Base-by-base conservation (phyloP, 2,888 invertebrate species). In the Prosapia bicincta region DNA sequence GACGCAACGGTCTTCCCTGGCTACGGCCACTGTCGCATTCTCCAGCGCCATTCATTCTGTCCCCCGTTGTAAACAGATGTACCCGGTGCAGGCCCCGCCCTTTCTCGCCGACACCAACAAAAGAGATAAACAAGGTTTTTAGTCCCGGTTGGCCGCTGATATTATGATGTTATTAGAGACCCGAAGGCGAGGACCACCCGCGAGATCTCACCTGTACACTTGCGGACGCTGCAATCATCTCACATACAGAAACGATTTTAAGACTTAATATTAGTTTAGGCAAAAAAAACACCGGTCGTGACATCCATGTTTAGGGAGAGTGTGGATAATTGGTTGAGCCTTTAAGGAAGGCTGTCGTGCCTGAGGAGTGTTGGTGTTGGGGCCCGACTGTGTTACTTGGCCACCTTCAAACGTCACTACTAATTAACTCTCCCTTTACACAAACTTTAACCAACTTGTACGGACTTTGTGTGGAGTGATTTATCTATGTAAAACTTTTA, bases 71-170 rank as follows among this genome's bases (percentile, higher is more conserved):
- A 69, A 69, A 69, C 69, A 69, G 69, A 69, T 69, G n/a, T 69
- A 69, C 26, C 66, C 66, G 9, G 71, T 6, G 66, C 10, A 20
- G n/a, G 26, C 66, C 26, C 72, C 66, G 66, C 72, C 72, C 66
- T 72, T 71, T 30, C 66, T 30, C 66, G 66, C 72, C 66, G 72
- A n/a, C 69, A 30, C 72, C 30, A 66, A 72, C 72, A 72, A 72
- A 71, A 66, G 72, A 30, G 26, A 72, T 72, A 72, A 72, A 72
- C 72, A 72, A 72, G 72, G 72, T 66, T 72, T 69, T 72, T 72
- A 72, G 72, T 72, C 69, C 69, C 69, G 69, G 28, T 69, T 69
- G 69, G 72, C 72, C 72, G 72, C 72, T 66, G 72, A 72, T 72
- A 72, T 72, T 72, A 72, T 72, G 65, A 72, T 72, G 72, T 66